Evolutionary conservation across 2,888 invertebrate species (phyloP), one percentile per base, ranked within the genome.

Genomic region (Agriopis leucophaearia): DNA sequence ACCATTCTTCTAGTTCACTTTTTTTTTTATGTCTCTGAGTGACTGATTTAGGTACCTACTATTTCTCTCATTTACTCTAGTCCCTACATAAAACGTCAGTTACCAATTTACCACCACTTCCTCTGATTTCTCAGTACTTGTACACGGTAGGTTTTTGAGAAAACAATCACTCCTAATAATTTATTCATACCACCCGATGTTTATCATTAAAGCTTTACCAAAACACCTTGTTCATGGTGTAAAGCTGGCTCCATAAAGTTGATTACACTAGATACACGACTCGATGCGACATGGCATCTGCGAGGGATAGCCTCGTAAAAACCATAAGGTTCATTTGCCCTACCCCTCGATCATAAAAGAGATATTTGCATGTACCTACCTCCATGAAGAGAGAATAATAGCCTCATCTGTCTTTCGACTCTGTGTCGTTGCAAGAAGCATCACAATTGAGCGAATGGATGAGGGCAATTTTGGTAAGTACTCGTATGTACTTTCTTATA

Each of bases 281-380:
- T 47, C 64, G 44, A 52, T 66, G 62, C 50, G 64, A 65, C 62
- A 70, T 68, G 59, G 61, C 72, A 70, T 72, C 70, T 74, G 74
- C 58, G 38, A 36, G 35, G 59, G 70, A 74, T 72, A 44, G 66
- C 59, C 36, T 72, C 70, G 60, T 74, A 74, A 74, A 71, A 69
- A 64, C 71, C 68, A 70, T 58, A 64, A 67, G 66, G 62, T 67
- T 62, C 56, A 66, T 60, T 48, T 61, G 51, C 51, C 51, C 47
- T 13, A 15, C 60, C 62, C 48, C 62, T 52, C 40, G 57, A 67
- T 62, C 66, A 67, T 67, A 67, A 67, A 67, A 67, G 57, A 62
- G 45, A 67, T 58, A 67, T 62, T 62, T 67, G 58, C 61, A 66
- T 67, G 66, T 58, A 48, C 62, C 40, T 58, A 48, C 62, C 40